These are phyloP conservation scores for Halcyon smyrnensis DNA, from an alignment of 2,797 vertebrate species.

Conservation along the genomic window DNA sequence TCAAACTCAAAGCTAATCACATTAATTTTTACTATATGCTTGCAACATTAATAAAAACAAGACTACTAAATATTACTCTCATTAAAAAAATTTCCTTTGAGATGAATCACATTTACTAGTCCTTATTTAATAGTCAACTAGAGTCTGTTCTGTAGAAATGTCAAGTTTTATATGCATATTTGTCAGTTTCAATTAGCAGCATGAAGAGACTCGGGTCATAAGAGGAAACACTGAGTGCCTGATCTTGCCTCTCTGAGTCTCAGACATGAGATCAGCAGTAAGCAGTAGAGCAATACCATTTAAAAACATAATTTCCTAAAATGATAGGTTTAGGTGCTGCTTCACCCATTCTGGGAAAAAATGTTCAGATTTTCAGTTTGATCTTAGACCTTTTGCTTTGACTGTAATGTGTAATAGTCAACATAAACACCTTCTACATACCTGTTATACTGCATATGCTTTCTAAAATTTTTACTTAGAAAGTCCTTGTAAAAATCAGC, in stretches of 20 bases:
- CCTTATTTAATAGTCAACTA: neutral
- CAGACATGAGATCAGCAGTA: neutral
- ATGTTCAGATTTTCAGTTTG: neutral
- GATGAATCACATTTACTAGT: neutral
- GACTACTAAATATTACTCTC: neutral
- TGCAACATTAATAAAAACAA: neutral
- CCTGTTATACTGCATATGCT: conserved; percentile 92
- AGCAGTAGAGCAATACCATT: neutral
- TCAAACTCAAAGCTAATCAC: neutral
- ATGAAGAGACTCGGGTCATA: neutral
- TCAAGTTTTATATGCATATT: neutral
- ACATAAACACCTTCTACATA: conserved; percentile 71
- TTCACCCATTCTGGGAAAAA: neutral
- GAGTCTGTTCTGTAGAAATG: neutral
- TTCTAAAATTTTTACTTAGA: conserved; percentile 87
- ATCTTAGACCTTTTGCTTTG: neutral
- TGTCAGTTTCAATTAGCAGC: neutral
- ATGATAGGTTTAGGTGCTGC: neutral
- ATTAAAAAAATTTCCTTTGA: neutral
- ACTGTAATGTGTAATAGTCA: neutral
- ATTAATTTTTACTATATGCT: neutral
- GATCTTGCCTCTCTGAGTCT: neutral
- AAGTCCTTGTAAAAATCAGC: conserved; percentile 95
- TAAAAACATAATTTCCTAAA: neutral
- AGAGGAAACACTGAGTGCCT: neutral